phyloP scores from a whole-genome alignment of 1,140 invertebrate genomes.

The Nautilus pompilius region DNA sequence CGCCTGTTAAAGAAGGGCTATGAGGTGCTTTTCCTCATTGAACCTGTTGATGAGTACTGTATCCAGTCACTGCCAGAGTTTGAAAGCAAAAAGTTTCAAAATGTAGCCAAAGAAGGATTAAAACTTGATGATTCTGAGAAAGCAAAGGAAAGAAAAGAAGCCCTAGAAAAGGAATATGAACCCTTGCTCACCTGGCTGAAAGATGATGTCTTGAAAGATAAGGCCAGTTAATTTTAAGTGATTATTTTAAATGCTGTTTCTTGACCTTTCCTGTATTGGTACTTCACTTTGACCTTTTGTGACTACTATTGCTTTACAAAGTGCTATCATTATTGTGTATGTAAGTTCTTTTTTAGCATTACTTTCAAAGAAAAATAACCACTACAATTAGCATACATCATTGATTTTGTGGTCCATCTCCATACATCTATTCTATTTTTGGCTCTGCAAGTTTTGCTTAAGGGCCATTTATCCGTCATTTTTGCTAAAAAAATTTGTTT shows the following conservation, averaged over 20 bases:
- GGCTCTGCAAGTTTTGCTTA: too few relatives aligned
- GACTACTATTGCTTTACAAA: too few relatives aligned
- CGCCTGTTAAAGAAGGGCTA: conserved; percentile 88
- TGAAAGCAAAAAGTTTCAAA: conserved; percentile 99
- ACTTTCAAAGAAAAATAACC: too few relatives aligned
- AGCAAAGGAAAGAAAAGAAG: conserved; percentile 79
- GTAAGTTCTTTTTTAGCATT: too few relatives aligned
- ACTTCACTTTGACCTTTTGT: too few relatives aligned
- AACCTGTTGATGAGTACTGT: conserved; percentile 98
- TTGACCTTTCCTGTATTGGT: conserved; percentile 6
- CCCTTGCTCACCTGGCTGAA: conserved; percentile 89
- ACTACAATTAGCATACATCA: too few relatives aligned
- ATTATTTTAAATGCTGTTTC: conserved; percentile 3
- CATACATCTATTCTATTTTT: too few relatives aligned
- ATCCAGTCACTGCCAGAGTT: conserved; percentile 97
- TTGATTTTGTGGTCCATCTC: too few relatives aligned
- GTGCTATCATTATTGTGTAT: too few relatives aligned
- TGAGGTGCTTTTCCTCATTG: conserved; percentile 92
- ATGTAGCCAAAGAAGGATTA: conserved; percentile 98
- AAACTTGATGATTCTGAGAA: conserved; percentile 75
- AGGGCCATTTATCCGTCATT: too few relatives aligned
- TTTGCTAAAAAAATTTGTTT: too few relatives aligned
- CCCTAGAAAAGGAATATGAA: conserved; percentile 78
- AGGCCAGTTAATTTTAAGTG: conserved; percentile 57
- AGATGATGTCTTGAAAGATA: conserved; percentile 80